phyloP scores from a whole-genome alignment of 2,113 vertebrate genomes.

The Lagopus muta region DNA sequence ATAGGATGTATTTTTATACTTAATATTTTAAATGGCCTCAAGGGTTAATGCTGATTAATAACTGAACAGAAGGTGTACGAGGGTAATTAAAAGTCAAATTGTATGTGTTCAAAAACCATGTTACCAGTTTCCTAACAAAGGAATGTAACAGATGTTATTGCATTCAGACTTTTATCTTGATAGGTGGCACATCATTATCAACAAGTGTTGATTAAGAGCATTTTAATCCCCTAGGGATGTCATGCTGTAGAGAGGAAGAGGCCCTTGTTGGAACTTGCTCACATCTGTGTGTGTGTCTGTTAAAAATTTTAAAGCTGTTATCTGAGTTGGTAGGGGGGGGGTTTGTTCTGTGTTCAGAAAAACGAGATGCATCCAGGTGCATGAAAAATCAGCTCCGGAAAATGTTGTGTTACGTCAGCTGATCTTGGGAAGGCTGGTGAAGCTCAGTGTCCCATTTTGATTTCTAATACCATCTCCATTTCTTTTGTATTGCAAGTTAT shows the following conservation, averaged over 20 bases:
- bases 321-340: neutral
- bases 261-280: conserved; percentile 21
- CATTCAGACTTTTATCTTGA: conserved; percentile 55
- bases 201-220: conserved; percentile 58
- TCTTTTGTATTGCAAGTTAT: neutral
- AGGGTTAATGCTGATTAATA: neutral
- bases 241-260: neutral
- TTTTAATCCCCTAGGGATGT: conserved; percentile 12
- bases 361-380: neutral
- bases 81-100: conserved; percentile 62
- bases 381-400: neutral
- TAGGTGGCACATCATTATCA: conserved; percentile 57
- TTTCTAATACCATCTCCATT: neutral
- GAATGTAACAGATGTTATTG: conserved; percentile 63
- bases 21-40: neutral
- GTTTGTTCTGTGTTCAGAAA: neutral
- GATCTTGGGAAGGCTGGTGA: conserved; percentile 17
- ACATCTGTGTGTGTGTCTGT: neutral
- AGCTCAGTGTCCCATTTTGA: neutral
- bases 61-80: conserved; percentile 20
- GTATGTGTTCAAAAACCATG: conserved; percentile 17
- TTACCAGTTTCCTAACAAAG: conserved; percentile 38
- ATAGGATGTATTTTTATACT: neutral
- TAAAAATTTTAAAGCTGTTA: conserved; percentile 36
- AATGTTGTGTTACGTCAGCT: neutral